Evolutionary conservation across 2,888 invertebrate species (phyloP).

Genomic region (Dione vanillae): DNA sequence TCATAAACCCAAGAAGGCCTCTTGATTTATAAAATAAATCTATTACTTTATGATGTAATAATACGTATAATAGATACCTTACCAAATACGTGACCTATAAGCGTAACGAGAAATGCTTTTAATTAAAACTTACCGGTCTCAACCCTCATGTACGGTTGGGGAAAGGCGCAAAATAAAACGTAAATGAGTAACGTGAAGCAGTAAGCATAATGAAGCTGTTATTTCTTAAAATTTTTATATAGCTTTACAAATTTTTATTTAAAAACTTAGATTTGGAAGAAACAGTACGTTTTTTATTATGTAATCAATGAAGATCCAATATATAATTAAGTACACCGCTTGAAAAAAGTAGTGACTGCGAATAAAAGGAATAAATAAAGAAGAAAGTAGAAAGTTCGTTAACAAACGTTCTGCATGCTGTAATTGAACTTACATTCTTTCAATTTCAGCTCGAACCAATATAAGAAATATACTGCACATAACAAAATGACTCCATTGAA

Average conservation of each 20-base stretch:
- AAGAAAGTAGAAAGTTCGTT: neutral
- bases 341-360: neutral
- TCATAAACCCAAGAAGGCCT: too few relatives aligned
- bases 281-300: too few relatives aligned
- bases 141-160: conserved; percentile 42
- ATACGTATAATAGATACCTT: neutral
- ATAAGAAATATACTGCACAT: conserved; percentile 45
- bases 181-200: neutral
- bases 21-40: too few relatives aligned
- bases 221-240: neutral
- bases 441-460: conserved; percentile 45
- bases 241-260: too few relatives aligned
- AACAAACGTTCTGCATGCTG: neutral
- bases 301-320: neutral
- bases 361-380: too few relatives aligned
- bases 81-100: conserved; percentile 61
- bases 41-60: too few relatives aligned
- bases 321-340: neutral
- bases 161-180: conserved; percentile 1
- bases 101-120: conserved; percentile 65
- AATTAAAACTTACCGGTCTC: conserved; percentile 74
- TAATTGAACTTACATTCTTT: neutral
- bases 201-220: neutral
- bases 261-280: too few relatives aligned
- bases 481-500: conserved; percentile 20